Evolutionary conservation across 2,797 vertebrate species (phyloP).

Genomic region (Scolopax bukidnonensis): DNA sequence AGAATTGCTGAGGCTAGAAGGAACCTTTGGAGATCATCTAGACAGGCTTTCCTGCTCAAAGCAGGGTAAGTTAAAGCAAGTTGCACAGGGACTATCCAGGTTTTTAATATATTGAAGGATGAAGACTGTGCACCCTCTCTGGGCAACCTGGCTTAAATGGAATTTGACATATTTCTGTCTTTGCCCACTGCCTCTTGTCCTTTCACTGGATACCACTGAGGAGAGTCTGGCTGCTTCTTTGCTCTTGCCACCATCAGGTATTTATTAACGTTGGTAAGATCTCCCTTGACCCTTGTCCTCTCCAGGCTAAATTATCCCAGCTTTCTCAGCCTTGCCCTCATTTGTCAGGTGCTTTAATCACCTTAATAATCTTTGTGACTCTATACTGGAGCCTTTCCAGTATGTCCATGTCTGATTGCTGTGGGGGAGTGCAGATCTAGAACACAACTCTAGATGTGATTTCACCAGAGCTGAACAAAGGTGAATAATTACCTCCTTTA

Average conservation of each 20-base stretch:
- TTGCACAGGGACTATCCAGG: background rate
- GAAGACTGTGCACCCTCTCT: background rate
- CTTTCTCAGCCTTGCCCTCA: background rate
- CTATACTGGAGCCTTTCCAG: background rate
- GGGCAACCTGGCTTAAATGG: background rate
- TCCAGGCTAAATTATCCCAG: background rate
- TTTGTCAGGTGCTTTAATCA: background rate
- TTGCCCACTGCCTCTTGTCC: background rate
- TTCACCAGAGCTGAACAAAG: background rate
- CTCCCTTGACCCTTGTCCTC: background rate
- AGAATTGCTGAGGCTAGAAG: background rate
- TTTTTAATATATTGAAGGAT: background rate
- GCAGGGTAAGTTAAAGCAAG: background rate
- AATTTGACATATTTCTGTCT: background rate
- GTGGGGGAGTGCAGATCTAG: background rate
- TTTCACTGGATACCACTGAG: background rate
- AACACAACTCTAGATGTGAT: background rate
- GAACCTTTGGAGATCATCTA: background rate
- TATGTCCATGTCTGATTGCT: background rate
- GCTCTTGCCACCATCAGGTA: background rate
- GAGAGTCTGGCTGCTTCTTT: background rate
- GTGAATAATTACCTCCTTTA: background rate
- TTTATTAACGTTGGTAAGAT: background rate
- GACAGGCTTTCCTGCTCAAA: background rate
- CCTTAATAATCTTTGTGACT: background rate